Evolutionary conservation across 2,113 vertebrate genomes (phyloP).

Genomic region (Phainopepla nitens): DNA sequence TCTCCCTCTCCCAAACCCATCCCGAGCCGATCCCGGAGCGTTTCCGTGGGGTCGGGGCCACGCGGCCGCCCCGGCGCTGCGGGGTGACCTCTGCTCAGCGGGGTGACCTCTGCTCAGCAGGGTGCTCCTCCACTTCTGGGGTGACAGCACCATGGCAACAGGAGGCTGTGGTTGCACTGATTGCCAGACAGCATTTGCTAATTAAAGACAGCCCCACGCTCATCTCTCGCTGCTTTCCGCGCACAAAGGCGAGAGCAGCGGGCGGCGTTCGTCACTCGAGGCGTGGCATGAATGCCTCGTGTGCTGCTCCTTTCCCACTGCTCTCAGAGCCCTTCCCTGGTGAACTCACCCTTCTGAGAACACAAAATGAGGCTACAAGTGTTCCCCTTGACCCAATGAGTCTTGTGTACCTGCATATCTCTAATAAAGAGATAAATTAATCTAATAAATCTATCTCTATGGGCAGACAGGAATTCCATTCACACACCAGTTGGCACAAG

Average conservation of each 20-base stretch:
- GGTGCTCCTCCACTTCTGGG: background rate
- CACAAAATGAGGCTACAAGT: background rate
- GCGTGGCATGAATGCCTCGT: background rate
- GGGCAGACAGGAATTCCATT: background rate
- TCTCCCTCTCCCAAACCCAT: background rate
- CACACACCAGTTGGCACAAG: background rate
- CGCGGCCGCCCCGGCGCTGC: background rate
- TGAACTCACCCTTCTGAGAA: background rate
- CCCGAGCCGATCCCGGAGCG: background rate
- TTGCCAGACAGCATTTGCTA: background rate
- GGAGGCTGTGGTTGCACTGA: background rate
- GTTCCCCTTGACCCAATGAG: background rate
- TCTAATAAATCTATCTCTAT: too few species aligned
- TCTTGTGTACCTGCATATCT: too few species aligned
- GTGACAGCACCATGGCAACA: background rate
- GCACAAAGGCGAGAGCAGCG: background rate
- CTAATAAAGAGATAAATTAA: background rate
- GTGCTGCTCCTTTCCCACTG: background rate
- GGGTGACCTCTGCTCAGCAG: too few species aligned
- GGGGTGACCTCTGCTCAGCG: background rate
- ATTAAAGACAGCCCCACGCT: background rate
- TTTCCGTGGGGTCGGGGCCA: background rate
- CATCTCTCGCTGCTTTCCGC: background rate
- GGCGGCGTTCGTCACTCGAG: background rate
- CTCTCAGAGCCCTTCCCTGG: background rate